phyloP scores from a whole-genome alignment of 2,113 vertebrate genomes.

The Bettongia penicillata region DNA sequence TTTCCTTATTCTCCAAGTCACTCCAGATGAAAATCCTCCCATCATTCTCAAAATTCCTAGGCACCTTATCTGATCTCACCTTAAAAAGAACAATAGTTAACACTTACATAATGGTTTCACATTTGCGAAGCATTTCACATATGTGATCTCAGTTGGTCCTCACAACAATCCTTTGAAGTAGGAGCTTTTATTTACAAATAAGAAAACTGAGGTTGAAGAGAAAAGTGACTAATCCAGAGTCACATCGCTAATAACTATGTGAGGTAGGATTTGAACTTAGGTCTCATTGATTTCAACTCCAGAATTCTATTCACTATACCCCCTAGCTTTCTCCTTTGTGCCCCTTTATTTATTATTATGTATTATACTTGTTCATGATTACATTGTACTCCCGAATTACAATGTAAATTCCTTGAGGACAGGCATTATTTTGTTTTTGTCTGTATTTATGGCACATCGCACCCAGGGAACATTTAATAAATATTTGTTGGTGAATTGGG shows the following conservation, averaged over 20 bases:
- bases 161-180: neutral
- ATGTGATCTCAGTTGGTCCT: neutral
- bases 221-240: neutral
- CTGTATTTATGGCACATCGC: neutral
- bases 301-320: neutral
- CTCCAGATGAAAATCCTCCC: neutral
- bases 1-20: neutral
- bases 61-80: neutral
- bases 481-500: neutral
- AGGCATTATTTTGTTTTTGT: neutral
- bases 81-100: neutral
- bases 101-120: neutral
- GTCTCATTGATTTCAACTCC: neutral
- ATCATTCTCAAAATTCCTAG: neutral
- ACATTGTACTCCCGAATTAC: neutral
- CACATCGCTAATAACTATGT: neutral
- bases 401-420: neutral
- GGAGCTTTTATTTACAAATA: neutral
- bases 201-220: neutral
- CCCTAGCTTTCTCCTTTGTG: neutral
- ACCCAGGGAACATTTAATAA: neutral
- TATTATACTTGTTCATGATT: neutral
- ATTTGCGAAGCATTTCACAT: neutral
- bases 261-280: neutral
- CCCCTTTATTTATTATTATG: neutral